A percentile compares a stretch with the other conserved stretches of the same genome.
Conservation (phyloP, 92 coral and sea anemone species). For the Scolanthus callimorphus region DNA sequence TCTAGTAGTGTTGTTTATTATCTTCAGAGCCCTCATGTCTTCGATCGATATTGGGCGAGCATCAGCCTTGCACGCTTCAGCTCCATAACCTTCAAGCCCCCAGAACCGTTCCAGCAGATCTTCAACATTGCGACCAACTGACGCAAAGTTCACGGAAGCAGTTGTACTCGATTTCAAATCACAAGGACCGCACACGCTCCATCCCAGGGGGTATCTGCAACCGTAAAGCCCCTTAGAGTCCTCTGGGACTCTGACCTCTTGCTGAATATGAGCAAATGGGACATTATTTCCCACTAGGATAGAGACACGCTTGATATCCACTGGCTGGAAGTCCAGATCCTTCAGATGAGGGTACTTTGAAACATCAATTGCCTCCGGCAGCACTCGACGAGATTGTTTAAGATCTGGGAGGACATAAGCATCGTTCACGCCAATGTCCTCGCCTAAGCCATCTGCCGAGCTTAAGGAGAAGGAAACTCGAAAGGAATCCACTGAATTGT, state of each 20-base stretch:
- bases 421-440: slow-evolving; percentile 32
- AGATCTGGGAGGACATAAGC: slow-evolving; percentile 53
- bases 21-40: slow-evolving; percentile 17
- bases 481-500: slow-evolving; percentile 11
- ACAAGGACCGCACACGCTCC: slow-evolving; percentile 31
- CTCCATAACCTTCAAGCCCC: slow-evolving; percentile 30
- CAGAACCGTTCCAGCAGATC: slow-evolving; percentile 27
- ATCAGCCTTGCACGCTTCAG: slow-evolving; percentile 1
- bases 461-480: slow-evolving; percentile 31
- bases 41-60: slow-evolving; percentile 21
- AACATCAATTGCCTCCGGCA: slow-evolving; percentile 43
- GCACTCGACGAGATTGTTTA: slow-evolving; percentile 26
- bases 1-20: slow-evolving; percentile 10
- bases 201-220: slow-evolving; percentile 39
- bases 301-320: slow-evolving; percentile 49
- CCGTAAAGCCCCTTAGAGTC: slow-evolving; percentile 40
- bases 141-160: slow-evolving; percentile 27
- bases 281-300: slow-evolving; percentile 49
- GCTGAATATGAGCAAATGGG: slow-evolving; percentile 41
- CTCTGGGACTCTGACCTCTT: slow-evolving; percentile 38
- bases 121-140: slow-evolving; percentile 5
- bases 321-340: slow-evolving; percentile 45
- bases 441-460: slow-evolving; percentile 21
- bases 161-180: neutral
- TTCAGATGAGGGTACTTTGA: slow-evolving; percentile 36